These are phyloP conservation scores for Cuniculus paca DNA, from an alignment of 2,797 vertebrate genomes.

Conservation along the genomic window DNA sequence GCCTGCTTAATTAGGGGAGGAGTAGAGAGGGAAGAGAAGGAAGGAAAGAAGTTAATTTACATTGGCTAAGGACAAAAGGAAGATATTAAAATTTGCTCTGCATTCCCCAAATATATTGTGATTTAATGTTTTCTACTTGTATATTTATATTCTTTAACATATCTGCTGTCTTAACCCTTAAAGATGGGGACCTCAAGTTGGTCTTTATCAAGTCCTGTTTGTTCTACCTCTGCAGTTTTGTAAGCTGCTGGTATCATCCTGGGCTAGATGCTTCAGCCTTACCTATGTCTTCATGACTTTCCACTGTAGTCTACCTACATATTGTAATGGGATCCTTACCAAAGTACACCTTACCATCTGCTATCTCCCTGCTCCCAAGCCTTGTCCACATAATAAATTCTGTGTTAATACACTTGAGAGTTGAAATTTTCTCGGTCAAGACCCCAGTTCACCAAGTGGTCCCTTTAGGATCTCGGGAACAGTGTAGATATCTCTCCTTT, in stretches of 20 bases:
- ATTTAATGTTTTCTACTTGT: background rate
- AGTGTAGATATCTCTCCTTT: background rate
- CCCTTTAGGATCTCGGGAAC: background rate
- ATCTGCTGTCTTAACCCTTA: background rate
- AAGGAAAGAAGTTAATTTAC: background rate
- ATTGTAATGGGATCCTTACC: background rate
- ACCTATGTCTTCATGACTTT: background rate
- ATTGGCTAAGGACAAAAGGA: background rate
- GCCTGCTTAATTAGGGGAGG: background rate
- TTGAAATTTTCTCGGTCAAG: background rate
- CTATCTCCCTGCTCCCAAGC: background rate
- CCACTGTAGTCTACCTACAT: background rate
- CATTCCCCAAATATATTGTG: background rate
- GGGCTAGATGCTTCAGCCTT: background rate
- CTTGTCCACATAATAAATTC: background rate
- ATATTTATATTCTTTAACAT: background rate
- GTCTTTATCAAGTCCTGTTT: background rate
- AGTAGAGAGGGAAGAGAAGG: background rate
- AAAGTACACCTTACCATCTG: background rate
- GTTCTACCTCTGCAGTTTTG: background rate
- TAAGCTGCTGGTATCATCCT: background rate
- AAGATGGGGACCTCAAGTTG: background rate
- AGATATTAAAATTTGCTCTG: background rate
- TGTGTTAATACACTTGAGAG: background rate
- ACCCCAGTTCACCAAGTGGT: background rate